Evolutionary conservation across 2,888 invertebrate species (phyloP), one percentile per base, ranked within the genome.

Genomic region (Thereva nobilitata): DNA sequence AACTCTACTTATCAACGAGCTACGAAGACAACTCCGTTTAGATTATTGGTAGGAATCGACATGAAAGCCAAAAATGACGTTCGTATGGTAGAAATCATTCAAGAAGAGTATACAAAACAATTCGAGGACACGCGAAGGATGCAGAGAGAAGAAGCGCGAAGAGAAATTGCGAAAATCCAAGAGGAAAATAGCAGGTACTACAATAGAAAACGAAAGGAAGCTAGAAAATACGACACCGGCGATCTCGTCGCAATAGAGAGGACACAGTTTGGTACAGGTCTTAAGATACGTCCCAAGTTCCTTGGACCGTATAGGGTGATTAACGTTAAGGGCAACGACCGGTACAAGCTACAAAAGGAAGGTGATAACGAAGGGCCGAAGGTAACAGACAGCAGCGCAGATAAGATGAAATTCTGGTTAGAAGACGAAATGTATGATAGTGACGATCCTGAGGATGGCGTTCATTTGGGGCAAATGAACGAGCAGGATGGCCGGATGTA

Each of bases 11-110:
- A 65, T 56, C 72, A 73, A 40, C 55, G 67, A 5, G 65, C 70
- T 4, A 69, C 69, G 9, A 37, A 70, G 49, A 72, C 70, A 5
- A 69, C 74, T 50, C 72, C 72, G 7, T 73, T 75, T 67, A 70
- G 75, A 54, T n/a, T 75, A 7, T 53, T 76, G 50, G 68, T 72
- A 9, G 76, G 74, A 34, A 59, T 68, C 6, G 64, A 69, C 41
- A 44, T 56, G 23, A 3, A 34, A 34, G 44, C 42, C 1, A 23
- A 23, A 4, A n/a, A 44, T 23, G 35, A 56, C 35, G 9, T 44
- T 5, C 23, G 10, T 34, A 56, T 56, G 6, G 10, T 47, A 8
- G 10, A 49, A 12, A 40, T 49, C 8, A 40, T 59, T 8, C 49
- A 59, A 47, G 56, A 56, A 56, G 45, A 57, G 37, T 44, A 38